A percentile compares a stretch with the other conserved stretches of the same genome.
phyloP scores from a whole-genome alignment of 2,797 vertebrate species.

The Spondyliosoma cantharus region DNA sequence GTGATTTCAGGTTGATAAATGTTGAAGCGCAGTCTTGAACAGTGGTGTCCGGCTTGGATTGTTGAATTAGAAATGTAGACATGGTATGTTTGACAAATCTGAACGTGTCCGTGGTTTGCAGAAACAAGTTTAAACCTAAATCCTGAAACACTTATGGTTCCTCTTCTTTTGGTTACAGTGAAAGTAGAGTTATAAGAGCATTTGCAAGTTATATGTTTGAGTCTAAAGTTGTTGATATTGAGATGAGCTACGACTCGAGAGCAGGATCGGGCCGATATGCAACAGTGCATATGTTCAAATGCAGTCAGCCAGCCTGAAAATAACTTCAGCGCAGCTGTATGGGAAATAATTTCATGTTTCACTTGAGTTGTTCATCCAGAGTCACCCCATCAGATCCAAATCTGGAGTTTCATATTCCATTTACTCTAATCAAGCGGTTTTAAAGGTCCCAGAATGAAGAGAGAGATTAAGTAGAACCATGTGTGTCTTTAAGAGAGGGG shows the following conservation, averaged over 20 bases:
- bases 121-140: no score
- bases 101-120: no score
- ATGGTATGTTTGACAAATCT: no score
- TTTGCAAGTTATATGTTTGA: neutral
- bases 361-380: slow-evolving; percentile 62
- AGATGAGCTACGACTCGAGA: neutral
- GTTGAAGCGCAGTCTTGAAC: no score
- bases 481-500: slow-evolving; percentile 71
- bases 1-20: no score
- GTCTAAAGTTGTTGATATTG: slow-evolving; percentile 1
- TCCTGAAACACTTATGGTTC: neutral
- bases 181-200: neutral
- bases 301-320: slow-evolving; percentile 22
- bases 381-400: slow-evolving; percentile 52
- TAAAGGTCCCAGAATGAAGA: slow-evolving; percentile 63
- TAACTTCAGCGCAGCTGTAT: slow-evolving; percentile 25
- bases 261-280: neutral
- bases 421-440: slow-evolving; percentile 73
- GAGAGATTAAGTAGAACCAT: slow-evolving; percentile 73
- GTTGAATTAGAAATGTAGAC: no score
- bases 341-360: slow-evolving; percentile 65
- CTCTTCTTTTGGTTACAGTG: neutral
- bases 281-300: slow-evolving; percentile 12
- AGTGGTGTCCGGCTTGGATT: no score
- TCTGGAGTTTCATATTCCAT: slow-evolving; percentile 73